Evolutionary conservation across 2,888 invertebrate species (phyloP), one percentile per base, ranked within the genome.

Genomic region (Drosophila mettleri): DNA sequence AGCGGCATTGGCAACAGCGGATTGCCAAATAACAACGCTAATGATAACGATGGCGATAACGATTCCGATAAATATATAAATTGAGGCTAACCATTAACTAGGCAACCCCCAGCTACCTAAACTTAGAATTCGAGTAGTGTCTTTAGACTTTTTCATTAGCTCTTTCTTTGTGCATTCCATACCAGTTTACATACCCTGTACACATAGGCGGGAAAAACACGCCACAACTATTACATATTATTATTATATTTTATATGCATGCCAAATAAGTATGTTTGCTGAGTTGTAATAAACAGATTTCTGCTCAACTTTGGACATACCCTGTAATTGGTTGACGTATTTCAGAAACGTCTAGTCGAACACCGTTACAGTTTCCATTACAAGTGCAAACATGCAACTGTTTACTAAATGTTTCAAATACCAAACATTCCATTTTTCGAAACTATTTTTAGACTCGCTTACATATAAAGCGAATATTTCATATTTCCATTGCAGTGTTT

Each of bases 21-120:
- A 55, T 51, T 68, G 52, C 49, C 34, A 68, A 69, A 66, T n/a
- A 51, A 14, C 48, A 45, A 20, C 45, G 51, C 45, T 57, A 57
- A 38, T 12, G 34, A 48, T 41, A 41, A 55, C 71, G 36, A 65
- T 41, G 34, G 49, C 71, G 36, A 65, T 57, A 45, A 43, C 14
- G 18, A 46, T 34, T 14, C 34, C 62, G 34, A 69, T 55, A 43
- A 16, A 29, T 29, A 22, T 45, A 18, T 14, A 22, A n/a, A n/a
- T 27, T 48, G 27, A 48, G 34, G 22, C 34, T 45, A 16, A 20
- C 46, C 31, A 31, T 46, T 31, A 33, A 24, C 16, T 14, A 24
- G 16, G n/a, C 18, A 2, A 10, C 5, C n/a, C 16, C 4, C 10
- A 51, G 33, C 33, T 34, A 6, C n/a, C 24, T n/a, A 12, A 22